Conservation (phyloP, 2,888 invertebrate species). For the Tuberolachnus salignus region DNA sequence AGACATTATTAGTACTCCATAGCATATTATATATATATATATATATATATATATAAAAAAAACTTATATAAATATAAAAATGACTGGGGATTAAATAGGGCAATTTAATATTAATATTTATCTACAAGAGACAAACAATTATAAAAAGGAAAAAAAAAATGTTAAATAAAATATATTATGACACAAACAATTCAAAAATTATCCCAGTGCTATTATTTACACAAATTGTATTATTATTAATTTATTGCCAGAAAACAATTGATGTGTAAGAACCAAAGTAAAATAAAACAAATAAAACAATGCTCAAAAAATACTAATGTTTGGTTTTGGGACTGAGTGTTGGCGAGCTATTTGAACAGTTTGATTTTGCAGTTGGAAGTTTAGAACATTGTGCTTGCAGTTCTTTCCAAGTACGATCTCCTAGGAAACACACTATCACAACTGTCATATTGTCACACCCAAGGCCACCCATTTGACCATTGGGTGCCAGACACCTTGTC, state of each 20-base stretch:
- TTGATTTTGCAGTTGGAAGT: constrained; percentile 26
- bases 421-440: constrained; percentile 80
- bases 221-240: constrained; percentile 41
- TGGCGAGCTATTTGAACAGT: constrained; percentile 32
- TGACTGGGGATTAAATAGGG: constrained; percentile 52
- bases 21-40: constrained; percentile 48
- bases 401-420: constrained; percentile 62
- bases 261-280: constrained; percentile 51
- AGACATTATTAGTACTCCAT: constrained; percentile 48
- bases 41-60: constrained; percentile 52
- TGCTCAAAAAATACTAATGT: constrained; percentile 51
- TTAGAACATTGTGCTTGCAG: constrained; percentile 58
- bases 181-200: constrained; percentile 50
- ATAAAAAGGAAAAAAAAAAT: constrained; percentile 47
- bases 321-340: constrained; percentile 35
- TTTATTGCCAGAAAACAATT: constrained; percentile 55
- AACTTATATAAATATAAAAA: constrained; percentile 55
- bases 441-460: constrained; percentile 99
- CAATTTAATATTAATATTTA: constrained; percentile 40
- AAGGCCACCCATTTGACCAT: constrained; percentile 94
- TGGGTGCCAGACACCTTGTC: constrained; percentile 93
- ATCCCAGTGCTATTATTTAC: constrained; percentile 54
- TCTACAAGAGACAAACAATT: constrained; percentile 43
- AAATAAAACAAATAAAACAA: constrained; percentile 51
- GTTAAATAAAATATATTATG: constrained; percentile 53